Conservation (phyloP, 2,888 invertebrate genomes). For the Carcina quercana region DNA sequence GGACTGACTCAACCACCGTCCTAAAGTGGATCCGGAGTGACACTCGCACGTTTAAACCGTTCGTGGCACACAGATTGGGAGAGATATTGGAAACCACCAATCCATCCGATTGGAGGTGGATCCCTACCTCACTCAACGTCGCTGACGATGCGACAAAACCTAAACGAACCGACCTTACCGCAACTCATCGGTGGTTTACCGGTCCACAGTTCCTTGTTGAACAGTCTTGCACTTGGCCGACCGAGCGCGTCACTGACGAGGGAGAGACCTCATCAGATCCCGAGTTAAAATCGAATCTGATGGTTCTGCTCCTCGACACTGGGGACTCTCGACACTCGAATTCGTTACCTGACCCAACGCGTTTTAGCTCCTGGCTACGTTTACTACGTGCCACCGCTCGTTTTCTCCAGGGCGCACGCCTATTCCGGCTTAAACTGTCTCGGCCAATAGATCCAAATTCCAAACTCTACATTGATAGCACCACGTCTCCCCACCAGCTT, state of each 20-base stretch:
- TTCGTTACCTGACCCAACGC: not conserved
- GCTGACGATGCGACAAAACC: conserved; percentile 14
- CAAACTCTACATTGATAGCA: too few species aligned
- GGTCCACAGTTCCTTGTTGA: not conserved
- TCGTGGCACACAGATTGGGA: conserved; percentile 17
- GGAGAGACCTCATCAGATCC: not conserved
- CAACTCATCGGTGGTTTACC: not conserved
- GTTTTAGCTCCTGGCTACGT: conserved; percentile 1
- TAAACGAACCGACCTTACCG: not conserved
- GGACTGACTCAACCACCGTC: conserved; percentile 14
- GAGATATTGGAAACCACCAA: conserved; percentile 13
- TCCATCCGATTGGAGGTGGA: conserved; percentile 12
- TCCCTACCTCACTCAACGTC: conserved; percentile 13
- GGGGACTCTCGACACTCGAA: not conserved
- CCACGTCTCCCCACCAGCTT: too few species aligned
- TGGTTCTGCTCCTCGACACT: not conserved
- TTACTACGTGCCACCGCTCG: conserved; percentile 1
- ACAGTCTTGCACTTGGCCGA: not conserved
- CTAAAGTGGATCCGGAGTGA: conserved; percentile 13
- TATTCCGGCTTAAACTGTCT: not conserved
- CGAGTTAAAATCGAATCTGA: not conserved
- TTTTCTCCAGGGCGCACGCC: not conserved
- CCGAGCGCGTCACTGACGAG: not conserved
- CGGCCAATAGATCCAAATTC: too few species aligned
- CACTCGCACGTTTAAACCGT: conserved; percentile 11